A percentile compares a stretch with the other conserved stretches of the same genome.
Evolutionary conservation across 2,797 vertebrate genomes (phyloP).

Genomic region (Galaxias olidus): DNA sequence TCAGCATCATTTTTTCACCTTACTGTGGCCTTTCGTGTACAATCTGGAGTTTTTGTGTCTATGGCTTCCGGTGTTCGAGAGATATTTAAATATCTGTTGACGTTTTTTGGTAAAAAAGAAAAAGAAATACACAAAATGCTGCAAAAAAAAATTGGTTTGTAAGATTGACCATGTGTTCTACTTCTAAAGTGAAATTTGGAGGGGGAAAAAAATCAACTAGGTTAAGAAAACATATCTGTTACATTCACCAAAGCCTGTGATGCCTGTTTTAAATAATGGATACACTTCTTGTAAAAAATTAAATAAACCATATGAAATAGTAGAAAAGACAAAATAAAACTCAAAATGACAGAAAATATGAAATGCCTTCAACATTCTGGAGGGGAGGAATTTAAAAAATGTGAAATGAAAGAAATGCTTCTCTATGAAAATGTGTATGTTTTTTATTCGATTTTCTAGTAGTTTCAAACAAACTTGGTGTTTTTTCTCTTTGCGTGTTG

Average conservation of each 20-base stretch:
- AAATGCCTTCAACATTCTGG: slow-evolving; percentile 76
- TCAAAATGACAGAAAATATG: slow-evolving; percentile 59
- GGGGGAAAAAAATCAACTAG: slow-evolving; percentile 1
- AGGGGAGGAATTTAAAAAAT: slow-evolving; percentile 78
- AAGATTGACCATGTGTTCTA: no score
- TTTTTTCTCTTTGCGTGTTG: slow-evolving; percentile 88
- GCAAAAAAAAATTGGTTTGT: slow-evolving; percentile 47
- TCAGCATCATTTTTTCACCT: slow-evolving; percentile 82
- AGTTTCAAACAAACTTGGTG: slow-evolving; percentile 91
- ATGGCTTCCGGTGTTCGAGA: slow-evolving; percentile 70
- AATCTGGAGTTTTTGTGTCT: slow-evolving; percentile 81
- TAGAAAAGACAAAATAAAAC: slow-evolving; percentile 69
- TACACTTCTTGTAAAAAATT: slow-evolving; percentile 73
- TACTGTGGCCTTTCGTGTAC: slow-evolving; percentile 94
- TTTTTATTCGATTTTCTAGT: slow-evolving; percentile 99
- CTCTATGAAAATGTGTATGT: slow-evolving; percentile 95
- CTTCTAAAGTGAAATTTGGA: no score
- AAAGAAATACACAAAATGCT: slow-evolving; percentile 24
- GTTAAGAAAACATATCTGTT: slow-evolving; percentile 59
- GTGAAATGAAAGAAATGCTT: slow-evolving; percentile 84
- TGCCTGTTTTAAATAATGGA: slow-evolving; percentile 83
- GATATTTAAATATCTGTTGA: slow-evolving; percentile 66
- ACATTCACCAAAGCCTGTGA: slow-evolving; percentile 92
- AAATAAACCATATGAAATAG: slow-evolving; percentile 64
- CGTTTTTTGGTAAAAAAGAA: slow-evolving; percentile 62